Base-by-base conservation (phyloP, 2,888 invertebrate species). In the Hirtodrosophila alboralis region DNA sequence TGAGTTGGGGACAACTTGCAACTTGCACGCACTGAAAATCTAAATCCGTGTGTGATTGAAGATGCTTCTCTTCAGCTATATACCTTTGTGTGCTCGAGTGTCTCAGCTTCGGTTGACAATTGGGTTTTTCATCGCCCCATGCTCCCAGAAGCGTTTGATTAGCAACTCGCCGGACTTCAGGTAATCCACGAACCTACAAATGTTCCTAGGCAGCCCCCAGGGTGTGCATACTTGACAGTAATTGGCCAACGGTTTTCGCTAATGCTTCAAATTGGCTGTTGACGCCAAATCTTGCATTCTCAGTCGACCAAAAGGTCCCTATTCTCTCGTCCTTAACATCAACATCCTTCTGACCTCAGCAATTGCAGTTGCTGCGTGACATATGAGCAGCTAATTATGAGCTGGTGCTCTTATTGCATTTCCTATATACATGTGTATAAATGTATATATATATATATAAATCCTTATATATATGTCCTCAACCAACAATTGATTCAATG, bases 221-320 rank as follows among this genome's bases (percentile, higher is more conserved):
- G 53, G 28, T 54, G 30, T 16, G 14, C 27, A 49, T 66, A 63
- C 61, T 69, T 84, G 85, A 85, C 86, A 79, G 65, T 85, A 87
- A 85, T 85, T 87, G 85, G 56, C 68, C 76, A 78, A 86, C 84
- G 76, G 75, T 71, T 81, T 76, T 67, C 84, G 87, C 86, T 86
- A 87, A 87, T 85, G 78, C 76, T 66, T 51, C 69, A 81, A 87
- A 78, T 87, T 81, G 87, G 76, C 77, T 76, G 85, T 86, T 83
- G 75, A 78, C 84, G 67, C 78, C 64, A 67, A 81, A 86, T 77
- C 81, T 81, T 48, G 61, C 61, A 85, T 79, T 80, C 86, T 64
- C 71, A 64, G 44, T 48, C 38, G 27, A 23, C 47, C 71, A 45
- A 58, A 67, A 64, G 57, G 53, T 45, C 56, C 61, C 51, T 30